Conservation (phyloP, 2,113 vertebrate species). For the Salvelinus alpinus region DNA sequence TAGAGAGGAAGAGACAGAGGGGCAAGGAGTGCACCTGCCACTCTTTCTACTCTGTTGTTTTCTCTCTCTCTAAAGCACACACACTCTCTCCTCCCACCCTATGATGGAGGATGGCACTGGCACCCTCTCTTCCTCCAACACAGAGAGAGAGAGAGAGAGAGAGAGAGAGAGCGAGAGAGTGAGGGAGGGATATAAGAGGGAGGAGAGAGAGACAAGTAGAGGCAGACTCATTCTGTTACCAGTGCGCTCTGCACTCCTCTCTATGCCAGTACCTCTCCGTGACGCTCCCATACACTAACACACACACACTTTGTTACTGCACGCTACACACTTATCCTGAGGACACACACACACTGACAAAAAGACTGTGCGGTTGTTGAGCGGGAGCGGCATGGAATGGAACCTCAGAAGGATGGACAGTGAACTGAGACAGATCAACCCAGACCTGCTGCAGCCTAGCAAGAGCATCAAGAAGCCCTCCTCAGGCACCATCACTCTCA, state of each 20-base stretch:
- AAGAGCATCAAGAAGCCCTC: slow-evolving; percentile 90
- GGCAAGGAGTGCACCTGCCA: slow-evolving; percentile 18
- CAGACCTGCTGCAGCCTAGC: slow-evolving; percentile 87
- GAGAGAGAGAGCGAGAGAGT: slow-evolving; percentile 1
- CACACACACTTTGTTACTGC: neutral
- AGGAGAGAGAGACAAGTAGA: slow-evolving; percentile 43
- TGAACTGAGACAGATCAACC: slow-evolving; percentile 80
- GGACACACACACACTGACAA: neutral
- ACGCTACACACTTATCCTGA: neutral
- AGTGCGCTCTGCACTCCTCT: slow-evolving; percentile 69
- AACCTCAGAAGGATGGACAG: slow-evolving; percentile 90
- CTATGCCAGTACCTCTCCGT: slow-evolving; percentile 62
- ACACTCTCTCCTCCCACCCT: slow-evolving; percentile 62
- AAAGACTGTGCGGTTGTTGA: slow-evolving; percentile 55
- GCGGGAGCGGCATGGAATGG: slow-evolving; percentile 84
- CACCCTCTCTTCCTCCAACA: slow-evolving; percentile 81
- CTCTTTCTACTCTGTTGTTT: slow-evolving; percentile 41
- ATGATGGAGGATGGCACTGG: slow-evolving; percentile 74
- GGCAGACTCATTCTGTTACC: slow-evolving; percentile 69
- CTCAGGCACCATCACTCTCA: slow-evolving; percentile 86
- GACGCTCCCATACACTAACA: slow-evolving; percentile 12
- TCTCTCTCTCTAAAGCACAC: slow-evolving; percentile 30
- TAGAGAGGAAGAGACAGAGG: neutral
- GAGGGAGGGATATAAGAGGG: slow-evolving; percentile 8
- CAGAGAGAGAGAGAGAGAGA: slow-evolving; percentile 14